Evolutionary conservation across 2,797 vertebrate genomes (phyloP).

Genomic region (Sebastes miniatus): DNA sequence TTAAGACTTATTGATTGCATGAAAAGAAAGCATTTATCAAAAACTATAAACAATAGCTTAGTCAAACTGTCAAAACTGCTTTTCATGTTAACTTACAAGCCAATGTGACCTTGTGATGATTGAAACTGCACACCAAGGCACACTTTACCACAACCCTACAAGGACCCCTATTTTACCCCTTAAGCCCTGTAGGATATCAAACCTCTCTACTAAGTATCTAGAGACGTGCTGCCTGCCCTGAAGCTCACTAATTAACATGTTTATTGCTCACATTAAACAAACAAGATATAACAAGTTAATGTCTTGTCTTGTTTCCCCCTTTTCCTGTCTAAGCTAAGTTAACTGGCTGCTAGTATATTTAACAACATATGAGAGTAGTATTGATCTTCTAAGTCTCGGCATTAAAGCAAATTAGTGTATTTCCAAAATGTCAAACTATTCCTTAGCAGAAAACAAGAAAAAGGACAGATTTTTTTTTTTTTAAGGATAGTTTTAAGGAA

Average conservation of each 20-base stretch:
- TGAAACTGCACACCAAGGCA: neutral
- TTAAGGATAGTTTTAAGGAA: too few species aligned
- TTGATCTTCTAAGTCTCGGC: neutral
- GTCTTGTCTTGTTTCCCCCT: neutral
- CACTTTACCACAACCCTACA: neutral
- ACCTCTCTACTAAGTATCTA: neutral
- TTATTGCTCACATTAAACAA: neutral
- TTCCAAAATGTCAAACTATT: neutral
- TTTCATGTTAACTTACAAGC: neutral
- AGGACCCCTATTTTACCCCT: neutral
- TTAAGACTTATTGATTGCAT: neutral
- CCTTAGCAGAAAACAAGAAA: rapidly evolving
- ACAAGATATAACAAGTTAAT: neutral
- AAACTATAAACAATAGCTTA: neutral
- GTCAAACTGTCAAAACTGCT: neutral
- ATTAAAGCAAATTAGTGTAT: neutral
- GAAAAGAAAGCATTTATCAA: neutral
- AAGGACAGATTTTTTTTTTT: too few species aligned
- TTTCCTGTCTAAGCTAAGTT: neutral
- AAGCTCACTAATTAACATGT: neutral
- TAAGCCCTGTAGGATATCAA: neutral
- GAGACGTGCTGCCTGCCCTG: neutral
- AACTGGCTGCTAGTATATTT: neutral
- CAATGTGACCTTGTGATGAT: neutral
- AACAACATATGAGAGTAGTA: neutral